phyloP scores from a whole-genome alignment of 2,888 invertebrate genomes.

The Athrips mouffetella region DNA sequence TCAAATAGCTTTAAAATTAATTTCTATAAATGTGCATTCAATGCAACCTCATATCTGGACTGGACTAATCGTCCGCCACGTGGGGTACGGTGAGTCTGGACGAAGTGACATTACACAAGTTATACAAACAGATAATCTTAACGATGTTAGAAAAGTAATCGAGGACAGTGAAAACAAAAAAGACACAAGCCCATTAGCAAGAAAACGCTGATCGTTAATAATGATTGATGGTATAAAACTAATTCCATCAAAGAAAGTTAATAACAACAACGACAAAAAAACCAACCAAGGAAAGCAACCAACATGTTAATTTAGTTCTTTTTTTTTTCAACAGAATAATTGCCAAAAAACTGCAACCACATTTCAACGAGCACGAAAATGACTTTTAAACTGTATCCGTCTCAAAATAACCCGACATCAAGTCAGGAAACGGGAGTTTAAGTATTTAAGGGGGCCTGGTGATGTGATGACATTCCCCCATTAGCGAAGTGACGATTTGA shows the following conservation, averaged over 20 bases:
- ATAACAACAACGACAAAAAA: neutral
- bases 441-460: slow-evolving; percentile 47
- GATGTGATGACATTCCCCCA: slow-evolving; percentile 68
- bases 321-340: neutral
- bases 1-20: no score
- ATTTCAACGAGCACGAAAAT: slow-evolving; percentile 1
- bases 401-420: slow-evolving; percentile 37
- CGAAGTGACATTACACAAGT: no score
- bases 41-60: no score
- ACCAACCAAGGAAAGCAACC: neutral
- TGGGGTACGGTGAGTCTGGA: no score
- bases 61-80: no score
- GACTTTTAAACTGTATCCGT: slow-evolving; percentile 35
- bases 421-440: slow-evolving; percentile 65
- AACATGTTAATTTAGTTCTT: neutral
- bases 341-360: slow-evolving; percentile 11
- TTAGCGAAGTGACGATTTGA: slow-evolving; percentile 69
- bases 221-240: slow-evolving; percentile 1
- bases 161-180: neutral
- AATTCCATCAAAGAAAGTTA: neutral
- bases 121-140: neutral
- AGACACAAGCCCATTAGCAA: neutral
- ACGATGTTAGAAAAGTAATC: neutral
- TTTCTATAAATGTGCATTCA: no score
- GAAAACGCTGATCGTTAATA: neutral